Percentiles rank a stretch among this genome's conserved stretches.
Evolutionary conservation across 2,888 invertebrate species (phyloP).

Genomic region (Chymomyza procnemis): DNA sequence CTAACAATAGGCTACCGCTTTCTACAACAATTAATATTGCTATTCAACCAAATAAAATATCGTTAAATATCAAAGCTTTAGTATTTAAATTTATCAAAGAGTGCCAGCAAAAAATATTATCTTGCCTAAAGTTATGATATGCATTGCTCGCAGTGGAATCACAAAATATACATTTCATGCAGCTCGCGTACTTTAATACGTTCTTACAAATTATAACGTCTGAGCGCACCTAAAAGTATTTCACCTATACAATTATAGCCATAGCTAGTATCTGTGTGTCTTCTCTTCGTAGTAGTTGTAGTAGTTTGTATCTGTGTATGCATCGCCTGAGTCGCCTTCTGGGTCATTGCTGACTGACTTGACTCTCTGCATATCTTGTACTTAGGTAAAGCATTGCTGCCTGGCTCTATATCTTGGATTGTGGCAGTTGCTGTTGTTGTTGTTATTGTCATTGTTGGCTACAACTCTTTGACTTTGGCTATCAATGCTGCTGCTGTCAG

Average conservation of each 20-base stretch:
- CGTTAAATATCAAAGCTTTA: too few species aligned
- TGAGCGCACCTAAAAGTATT: not conserved
- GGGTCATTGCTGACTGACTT: conserved; percentile 29
- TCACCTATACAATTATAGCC: not conserved
- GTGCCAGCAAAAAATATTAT: too few species aligned
- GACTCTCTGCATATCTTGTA: not conserved
- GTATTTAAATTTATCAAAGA: too few species aligned
- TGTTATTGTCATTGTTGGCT: not conserved
- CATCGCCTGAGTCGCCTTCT: conserved; percentile 25
- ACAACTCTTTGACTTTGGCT: not conserved
- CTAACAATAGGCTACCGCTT: too few species aligned
- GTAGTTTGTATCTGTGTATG: conserved; percentile 1
- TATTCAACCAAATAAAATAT: too few species aligned
- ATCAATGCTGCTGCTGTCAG: not conserved
- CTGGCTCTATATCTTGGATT: not conserved
- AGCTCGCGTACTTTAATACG: not conserved
- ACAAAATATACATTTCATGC: not conserved
- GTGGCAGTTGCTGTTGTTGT: not conserved
- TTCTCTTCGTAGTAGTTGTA: not conserved
- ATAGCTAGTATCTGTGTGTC: not conserved
- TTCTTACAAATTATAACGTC: not conserved
- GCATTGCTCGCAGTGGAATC: too few species aligned
- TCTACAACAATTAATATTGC: too few species aligned
- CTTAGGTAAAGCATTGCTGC: not conserved
- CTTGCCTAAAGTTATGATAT: too few species aligned